phyloP scores from a whole-genome alignment of 2,797 vertebrate genomes.

The Eospalax fontanierii region DNA sequence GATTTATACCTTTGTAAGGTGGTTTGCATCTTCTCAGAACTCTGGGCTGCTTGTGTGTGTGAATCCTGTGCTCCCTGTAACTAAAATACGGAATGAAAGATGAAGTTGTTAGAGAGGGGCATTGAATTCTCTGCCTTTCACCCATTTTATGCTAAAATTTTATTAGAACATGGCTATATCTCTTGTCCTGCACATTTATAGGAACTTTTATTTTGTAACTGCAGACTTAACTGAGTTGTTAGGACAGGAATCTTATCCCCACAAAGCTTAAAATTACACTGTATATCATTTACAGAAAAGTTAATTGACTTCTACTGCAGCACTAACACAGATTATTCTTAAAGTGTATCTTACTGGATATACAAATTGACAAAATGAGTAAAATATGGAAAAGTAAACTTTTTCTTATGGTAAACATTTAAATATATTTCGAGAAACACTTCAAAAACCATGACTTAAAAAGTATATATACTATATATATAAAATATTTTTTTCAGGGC shows the following conservation, averaged over 20 bases:
- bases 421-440: not conserved
- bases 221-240: not conserved
- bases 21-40: conserved; percentile 90
- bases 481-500: too few relatives aligned
- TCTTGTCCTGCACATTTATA: not conserved
- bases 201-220: not conserved
- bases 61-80: conserved; percentile 91
- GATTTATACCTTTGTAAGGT: conserved; percentile 91
- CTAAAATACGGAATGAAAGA: conserved; percentile 86
- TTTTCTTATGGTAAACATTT: too few relatives aligned
- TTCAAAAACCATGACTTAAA: not conserved
- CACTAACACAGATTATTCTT: not conserved
- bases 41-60: conserved; percentile 89
- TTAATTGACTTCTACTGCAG: not conserved
- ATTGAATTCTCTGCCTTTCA: not conserved
- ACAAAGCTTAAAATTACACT: not conserved
- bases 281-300: not conserved
- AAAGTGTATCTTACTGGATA: not conserved
- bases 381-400: not conserved
- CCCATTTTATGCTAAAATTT: not conserved
- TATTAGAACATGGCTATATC: not conserved
- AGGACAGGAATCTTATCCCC: not conserved
- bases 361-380: not conserved
- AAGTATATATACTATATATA: too few relatives aligned
- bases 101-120: too few relatives aligned